Evolutionary conservation across 2,113 vertebrate species (phyloP).

Genomic region (Picathartes gymnocephalus): DNA sequence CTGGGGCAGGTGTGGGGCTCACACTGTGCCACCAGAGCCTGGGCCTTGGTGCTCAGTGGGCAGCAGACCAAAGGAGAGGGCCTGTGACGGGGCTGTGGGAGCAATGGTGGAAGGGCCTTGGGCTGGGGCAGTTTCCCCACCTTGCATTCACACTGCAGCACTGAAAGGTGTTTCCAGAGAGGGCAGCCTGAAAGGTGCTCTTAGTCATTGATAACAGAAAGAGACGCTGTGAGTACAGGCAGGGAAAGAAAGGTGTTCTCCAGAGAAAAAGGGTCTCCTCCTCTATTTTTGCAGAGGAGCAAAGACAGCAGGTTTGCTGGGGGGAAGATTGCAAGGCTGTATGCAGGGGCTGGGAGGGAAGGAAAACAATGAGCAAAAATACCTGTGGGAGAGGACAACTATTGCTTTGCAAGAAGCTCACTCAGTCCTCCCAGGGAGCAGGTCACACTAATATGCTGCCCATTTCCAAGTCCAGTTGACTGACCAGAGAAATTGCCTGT

Average conservation of each 20-base stretch:
- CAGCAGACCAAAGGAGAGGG: background rate
- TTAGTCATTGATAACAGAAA: rapidly evolving
- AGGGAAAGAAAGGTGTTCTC: background rate
- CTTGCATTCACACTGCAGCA: background rate
- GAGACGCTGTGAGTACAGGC: background rate
- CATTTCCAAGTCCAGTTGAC: rapidly evolving
- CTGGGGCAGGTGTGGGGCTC: rapidly evolving
- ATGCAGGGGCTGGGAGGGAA: background rate
- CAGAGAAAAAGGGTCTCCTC: background rate
- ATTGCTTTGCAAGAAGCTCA: rapidly evolving
- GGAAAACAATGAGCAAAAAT: background rate
- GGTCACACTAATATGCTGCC: background rate
- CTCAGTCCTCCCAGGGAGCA: background rate
- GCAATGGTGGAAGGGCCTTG: background rate
- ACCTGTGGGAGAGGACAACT: background rate
- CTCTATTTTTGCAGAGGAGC: background rate
- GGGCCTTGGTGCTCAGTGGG: background rate
- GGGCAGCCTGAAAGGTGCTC: background rate
- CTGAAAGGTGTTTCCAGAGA: background rate
- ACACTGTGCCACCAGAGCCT: rapidly evolving
- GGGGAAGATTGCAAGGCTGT: background rate
- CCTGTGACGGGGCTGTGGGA: background rate
- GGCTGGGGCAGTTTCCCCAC: background rate
- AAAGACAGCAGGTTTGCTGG: background rate
- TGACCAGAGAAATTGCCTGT: background rate